Base-by-base conservation (phyloP, 1,140 invertebrate species). In the Temnothorax longispinosus region DNA sequence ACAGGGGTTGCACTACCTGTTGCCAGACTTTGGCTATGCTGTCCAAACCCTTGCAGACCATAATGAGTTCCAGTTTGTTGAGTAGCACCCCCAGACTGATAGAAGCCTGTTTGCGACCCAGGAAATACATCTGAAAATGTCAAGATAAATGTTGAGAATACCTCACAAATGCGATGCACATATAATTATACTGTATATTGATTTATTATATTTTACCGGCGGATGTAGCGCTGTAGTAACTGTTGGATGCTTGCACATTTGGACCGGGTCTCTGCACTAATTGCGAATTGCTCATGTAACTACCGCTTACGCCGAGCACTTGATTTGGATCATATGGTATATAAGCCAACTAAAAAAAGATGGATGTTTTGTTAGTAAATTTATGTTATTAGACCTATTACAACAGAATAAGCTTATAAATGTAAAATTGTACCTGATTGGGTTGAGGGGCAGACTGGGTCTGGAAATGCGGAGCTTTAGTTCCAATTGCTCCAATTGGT, bases 401-500 rank as follows among this genome's bases (percentile, higher is more conserved):
- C 8, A 11, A 4, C n/a, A 71, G 13, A 60, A 60, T 35, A 58
- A 11, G 2, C 6, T 35, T 35, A n/a, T 82, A 74, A n/a, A 41
- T n/a, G 7, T 87, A 8, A 72, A 77, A 62, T 85, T 67, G 47
- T 89, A 96, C 95, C 91, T 95, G 95, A 91, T 96, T 96, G 44
- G 95, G 95, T 69, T 96, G 96, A 56, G 95, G 95, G 58, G 95
- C 95, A n/a, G 96, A 94, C 67, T 94, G 89, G 60, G 95, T 93
- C 88, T 95, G 95, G 75, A 94, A 95, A 88, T 95, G 95, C 44
- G 93, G 91, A 72, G 94, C 95, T 94, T 97, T 97, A 15, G 97
- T 96, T 88, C 98, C 98, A 92, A 99, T 98, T 86, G 98, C 97
- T 91, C 97, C 97, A 93, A 98, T 98, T 92, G 97, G 97, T 95